Conservation (phyloP, 1,140 invertebrate species). For the Carcinoscorpius rotundicauda region DNA sequence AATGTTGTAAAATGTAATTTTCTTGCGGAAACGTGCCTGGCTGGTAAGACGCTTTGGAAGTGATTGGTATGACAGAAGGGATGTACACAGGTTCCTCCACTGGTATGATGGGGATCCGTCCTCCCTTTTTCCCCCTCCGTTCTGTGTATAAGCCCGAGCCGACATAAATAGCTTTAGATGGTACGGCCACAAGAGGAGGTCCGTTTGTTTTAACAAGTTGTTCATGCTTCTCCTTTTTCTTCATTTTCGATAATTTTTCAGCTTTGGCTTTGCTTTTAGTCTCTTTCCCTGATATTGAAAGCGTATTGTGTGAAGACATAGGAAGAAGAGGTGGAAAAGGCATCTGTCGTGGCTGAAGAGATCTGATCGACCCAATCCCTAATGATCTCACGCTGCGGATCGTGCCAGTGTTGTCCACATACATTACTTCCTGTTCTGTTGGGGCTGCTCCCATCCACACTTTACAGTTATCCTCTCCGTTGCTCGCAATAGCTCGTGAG, state of each 20-base stretch:
- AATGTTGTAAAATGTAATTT: conserved; percentile 26
- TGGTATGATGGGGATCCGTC: conserved; percentile 20
- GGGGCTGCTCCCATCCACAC: conserved; percentile 53
- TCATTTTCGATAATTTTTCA: background rate
- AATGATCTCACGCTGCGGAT: conserved; percentile 51
- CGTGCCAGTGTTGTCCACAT: conserved; percentile 44
- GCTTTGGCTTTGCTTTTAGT: background rate
- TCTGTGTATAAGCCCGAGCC: conserved; percentile 17
- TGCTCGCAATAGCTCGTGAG: conserved; percentile 43
- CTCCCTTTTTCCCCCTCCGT: conserved; percentile 12
- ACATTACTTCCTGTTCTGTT: conserved; percentile 17
- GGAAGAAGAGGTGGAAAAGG: conserved; percentile 54
- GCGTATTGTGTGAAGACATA: conserved; percentile 19
- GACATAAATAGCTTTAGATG: conserved; percentile 13
- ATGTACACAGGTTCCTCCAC: conserved; percentile 48
- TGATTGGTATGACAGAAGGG: conserved; percentile 41
- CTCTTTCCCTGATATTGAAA: conserved; percentile 16
- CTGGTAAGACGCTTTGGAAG: conserved; percentile 46
- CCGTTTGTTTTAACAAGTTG: conserved; percentile 12
- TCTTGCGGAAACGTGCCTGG: conserved; percentile 48
- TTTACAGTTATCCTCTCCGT: conserved; percentile 84
- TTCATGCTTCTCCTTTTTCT: conserved; percentile 7
- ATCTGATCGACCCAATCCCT: conserved; percentile 9
- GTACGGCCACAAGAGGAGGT: conserved; percentile 23
- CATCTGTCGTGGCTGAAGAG: conserved; percentile 56